phyloP scores from a whole-genome alignment of 2,797 vertebrate genomes.

The Oceanodroma leucorhoa region DNA sequence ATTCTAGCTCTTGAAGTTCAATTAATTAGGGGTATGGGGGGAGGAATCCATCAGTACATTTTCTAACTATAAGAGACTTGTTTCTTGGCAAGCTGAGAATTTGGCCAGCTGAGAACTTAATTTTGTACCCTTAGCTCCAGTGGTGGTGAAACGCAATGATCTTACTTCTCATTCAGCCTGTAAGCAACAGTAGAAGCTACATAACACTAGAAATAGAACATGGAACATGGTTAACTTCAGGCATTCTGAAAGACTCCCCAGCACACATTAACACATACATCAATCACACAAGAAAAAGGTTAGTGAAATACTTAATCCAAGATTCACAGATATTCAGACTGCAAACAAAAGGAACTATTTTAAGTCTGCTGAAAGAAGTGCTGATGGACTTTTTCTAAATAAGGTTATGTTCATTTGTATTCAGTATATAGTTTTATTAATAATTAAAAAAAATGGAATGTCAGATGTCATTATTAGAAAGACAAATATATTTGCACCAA shows the following conservation, averaged over 20 bases:
- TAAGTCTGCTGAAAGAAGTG: neutral
- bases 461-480: neutral
- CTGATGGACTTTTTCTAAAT: neutral
- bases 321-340: neutral
- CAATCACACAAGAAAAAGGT: neutral
- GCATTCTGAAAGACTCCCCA: neutral
- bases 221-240: neutral
- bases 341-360: neutral
- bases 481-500: neutral
- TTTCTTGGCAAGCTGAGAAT: conserved; percentile 7
- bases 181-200: neutral
- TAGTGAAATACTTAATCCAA: neutral
- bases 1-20: conserved; percentile 30
- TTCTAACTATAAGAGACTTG: conserved; percentile 3
- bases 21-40: neutral
- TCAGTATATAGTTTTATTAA: neutral
- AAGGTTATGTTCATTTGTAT: neutral
- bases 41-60: conserved; percentile 29
- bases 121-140: neutral
- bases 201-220: neutral
- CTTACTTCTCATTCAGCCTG: neutral
- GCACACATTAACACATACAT: neutral
- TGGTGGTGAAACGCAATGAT: neutral
- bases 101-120: neutral
- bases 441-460: rapidly evolving